phyloP scores from a whole-genome alignment of 2,113 vertebrate species.

The Bagarius yarrelli region DNA sequence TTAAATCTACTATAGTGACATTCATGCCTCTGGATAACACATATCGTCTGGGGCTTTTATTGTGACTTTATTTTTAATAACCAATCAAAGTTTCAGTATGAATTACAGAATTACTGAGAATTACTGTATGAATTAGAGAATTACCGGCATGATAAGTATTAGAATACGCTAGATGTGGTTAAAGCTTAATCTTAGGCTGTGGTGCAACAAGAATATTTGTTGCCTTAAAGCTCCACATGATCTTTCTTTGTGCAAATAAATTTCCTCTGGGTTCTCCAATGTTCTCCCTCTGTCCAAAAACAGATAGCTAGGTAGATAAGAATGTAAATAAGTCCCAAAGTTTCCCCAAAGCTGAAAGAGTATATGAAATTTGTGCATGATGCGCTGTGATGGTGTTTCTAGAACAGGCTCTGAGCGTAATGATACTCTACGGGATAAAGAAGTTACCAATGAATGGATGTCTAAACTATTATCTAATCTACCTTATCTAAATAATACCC shows the following conservation, averaged over 20 bases:
- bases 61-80: background rate
- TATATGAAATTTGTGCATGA: background rate
- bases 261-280: background rate
- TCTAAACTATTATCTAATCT: background rate
- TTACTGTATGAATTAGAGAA: no score
- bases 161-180: background rate
- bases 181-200: background rate
- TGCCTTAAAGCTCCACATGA: background rate
- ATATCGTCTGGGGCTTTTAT: background rate
- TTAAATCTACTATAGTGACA: background rate
- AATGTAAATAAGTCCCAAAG: background rate
- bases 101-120: background rate
- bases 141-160: background rate
- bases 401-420: background rate
- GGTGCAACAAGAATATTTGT: background rate
- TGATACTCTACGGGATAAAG: background rate
- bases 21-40: background rate
- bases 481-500: no score
- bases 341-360: background rate
- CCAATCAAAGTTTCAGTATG: background rate
- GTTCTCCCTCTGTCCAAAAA: background rate
- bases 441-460: background rate
- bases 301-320: background rate
- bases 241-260: background rate
- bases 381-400: background rate